Conservation (phyloP, 2,797 vertebrate species). For the Gymnothorax javanicus region DNA sequence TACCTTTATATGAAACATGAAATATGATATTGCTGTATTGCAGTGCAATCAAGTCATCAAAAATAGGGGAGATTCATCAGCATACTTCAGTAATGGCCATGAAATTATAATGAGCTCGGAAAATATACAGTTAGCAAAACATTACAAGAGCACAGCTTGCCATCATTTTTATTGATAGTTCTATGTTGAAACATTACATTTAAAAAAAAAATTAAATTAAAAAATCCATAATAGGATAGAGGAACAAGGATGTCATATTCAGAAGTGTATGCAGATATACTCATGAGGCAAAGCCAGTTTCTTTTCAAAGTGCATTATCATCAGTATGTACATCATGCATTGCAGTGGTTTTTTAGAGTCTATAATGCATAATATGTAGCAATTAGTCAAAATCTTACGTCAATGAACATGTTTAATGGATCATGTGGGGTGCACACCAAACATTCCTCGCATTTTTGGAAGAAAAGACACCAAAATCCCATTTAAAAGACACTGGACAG, state of each 20-base stretch:
- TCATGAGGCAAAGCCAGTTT: conserved; percentile 12
- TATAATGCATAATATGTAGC: neutral
- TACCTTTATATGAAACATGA: too few relatives aligned
- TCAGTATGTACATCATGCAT: conserved; percentile 28
- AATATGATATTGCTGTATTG: too few relatives aligned
- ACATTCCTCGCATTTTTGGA: neutral
- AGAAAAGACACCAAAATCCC: neutral
- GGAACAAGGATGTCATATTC: conserved; percentile 16
- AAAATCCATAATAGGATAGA: conserved; percentile 36
- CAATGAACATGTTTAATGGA: neutral
- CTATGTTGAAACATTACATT: conserved; percentile 41
- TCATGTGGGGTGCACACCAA: neutral
- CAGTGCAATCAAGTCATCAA: too few relatives aligned
- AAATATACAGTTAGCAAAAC: too few relatives aligned
- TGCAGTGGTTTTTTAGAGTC: conserved; percentile 21
- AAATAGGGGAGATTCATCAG: too few relatives aligned
- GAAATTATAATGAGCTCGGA: too few relatives aligned
- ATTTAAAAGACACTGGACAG: neutral
- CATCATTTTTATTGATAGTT: conserved; percentile 62
- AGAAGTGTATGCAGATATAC: neutral
- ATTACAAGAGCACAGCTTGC: neutral
- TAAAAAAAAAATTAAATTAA: neutral
- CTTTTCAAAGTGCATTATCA: conserved; percentile 36
- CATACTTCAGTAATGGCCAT: too few relatives aligned
- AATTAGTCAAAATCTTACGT: neutral